These are phyloP conservation scores for Sarcophilus harrisii DNA, from an alignment of 2,797 vertebrate genomes.

Conservation along the genomic window DNA sequence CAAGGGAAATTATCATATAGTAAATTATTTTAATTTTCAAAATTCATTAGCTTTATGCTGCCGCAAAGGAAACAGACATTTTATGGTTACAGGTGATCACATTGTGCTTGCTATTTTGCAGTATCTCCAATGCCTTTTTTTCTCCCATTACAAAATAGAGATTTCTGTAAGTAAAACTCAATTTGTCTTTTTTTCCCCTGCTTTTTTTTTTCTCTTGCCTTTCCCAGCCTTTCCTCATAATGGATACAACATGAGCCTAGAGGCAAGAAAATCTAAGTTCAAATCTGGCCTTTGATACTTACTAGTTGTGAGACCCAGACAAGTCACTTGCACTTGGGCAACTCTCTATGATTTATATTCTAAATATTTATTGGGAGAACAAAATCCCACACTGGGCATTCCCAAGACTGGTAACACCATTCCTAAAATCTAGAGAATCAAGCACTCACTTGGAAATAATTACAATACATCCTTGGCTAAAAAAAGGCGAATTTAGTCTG, in stretches of 20 bases:
- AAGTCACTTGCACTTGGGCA: background rate
- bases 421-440: too few species aligned
- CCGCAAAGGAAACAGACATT: background rate
- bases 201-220: background rate
- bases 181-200: background rate
- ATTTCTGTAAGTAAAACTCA: background rate
- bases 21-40: constrained; percentile 23
- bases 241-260: background rate
- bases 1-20: constrained; percentile 8
- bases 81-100: background rate
- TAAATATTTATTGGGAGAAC: too few species aligned
- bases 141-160: background rate
- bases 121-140: background rate
- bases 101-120: background rate
- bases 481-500: too few species aligned
- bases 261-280: background rate
- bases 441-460: too few species aligned
- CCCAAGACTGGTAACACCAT: too few species aligned
- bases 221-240: background rate
- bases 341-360: too few species aligned
- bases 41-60: background rate
- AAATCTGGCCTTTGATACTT: background rate
- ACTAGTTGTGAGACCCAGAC: background rate
- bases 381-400: too few species aligned
- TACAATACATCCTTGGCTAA: too few species aligned